Percentiles rank a stretch among this genome's conserved stretches.
Evolutionary conservation across 2,113 vertebrate genomes (phyloP).

Genomic region (Trichechus manatus): DNA sequence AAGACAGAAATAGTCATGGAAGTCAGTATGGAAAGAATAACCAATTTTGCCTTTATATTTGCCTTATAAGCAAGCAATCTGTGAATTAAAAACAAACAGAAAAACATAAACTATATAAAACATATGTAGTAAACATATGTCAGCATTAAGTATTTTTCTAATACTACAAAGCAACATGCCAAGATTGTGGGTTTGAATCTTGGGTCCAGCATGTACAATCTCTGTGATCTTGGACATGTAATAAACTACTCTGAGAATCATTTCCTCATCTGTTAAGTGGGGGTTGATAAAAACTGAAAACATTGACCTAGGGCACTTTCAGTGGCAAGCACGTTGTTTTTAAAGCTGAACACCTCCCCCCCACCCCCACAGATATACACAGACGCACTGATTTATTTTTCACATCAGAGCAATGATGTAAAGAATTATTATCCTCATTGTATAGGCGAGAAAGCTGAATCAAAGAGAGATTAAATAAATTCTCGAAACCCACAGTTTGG

Average conservation of each 20-base stretch:
- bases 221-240: not conserved
- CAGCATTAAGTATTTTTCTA: not conserved
- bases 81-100: no score
- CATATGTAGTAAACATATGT: not conserved
- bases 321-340: not conserved
- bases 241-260: not conserved
- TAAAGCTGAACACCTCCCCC: not conserved
- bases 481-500: not conserved
- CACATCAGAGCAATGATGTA: not conserved
- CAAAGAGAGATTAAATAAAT: not conserved
- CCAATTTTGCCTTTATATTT: no score
- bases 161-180: not conserved
- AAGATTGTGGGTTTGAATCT: not conserved
- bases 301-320: rapidly evolving
- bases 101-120: no score
- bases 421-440: not conserved
- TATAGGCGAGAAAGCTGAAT: not conserved
- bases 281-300: not conserved
- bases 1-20: no score
- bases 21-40: no score
- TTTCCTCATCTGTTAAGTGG: not conserved
- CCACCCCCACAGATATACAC: not conserved
- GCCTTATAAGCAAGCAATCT: no score
- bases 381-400: not conserved
- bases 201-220: not conserved